Percentiles rank a stretch among this genome's conserved stretches.
These are phyloP conservation scores for Lamellibrachia satsuma DNA, from an alignment of 2,888 invertebrate genomes.

Conservation along the genomic window DNA sequence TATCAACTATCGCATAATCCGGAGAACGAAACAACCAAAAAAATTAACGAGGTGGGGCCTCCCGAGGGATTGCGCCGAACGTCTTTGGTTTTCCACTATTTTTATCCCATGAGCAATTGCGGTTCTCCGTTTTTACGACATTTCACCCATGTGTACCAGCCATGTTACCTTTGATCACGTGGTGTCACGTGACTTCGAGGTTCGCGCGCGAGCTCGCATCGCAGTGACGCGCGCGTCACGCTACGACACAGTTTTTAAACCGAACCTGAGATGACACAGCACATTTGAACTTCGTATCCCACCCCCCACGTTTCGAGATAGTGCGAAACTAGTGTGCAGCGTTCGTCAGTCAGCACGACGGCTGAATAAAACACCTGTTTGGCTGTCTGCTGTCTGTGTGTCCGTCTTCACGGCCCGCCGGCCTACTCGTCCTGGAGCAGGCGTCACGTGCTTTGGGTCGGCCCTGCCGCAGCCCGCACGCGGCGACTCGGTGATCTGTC, in stretches of 20 bases:
- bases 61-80: slow-evolving; percentile 1
- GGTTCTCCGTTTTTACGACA: slow-evolving; percentile 17
- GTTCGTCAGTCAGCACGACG: slow-evolving; percentile 7
- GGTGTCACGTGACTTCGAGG: background rate
- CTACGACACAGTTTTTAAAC: slow-evolving; percentile 17
- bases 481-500: background rate
- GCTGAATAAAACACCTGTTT: slow-evolving; percentile 17
- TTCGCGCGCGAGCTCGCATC: background rate
- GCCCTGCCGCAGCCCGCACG: background rate
- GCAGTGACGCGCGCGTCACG: background rate
- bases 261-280: slow-evolving; percentile 11
- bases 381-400: slow-evolving; percentile 17
- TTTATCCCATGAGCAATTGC: slow-evolving; percentile 6
- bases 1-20: background rate
- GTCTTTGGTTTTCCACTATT: slow-evolving; percentile 13
- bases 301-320: background rate
- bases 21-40: slow-evolving; percentile 13
- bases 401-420: background rate
- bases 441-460: slow-evolving; percentile 9
- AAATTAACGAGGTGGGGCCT: background rate
- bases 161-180: background rate
- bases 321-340: background rate
- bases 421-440: background rate
- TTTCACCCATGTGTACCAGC: background rate
- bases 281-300: background rate